A percentile compares a stretch with the other conserved stretches of the same genome.
phyloP scores from a whole-genome alignment of 2,797 vertebrate species.

The Platalea minor region DNA sequence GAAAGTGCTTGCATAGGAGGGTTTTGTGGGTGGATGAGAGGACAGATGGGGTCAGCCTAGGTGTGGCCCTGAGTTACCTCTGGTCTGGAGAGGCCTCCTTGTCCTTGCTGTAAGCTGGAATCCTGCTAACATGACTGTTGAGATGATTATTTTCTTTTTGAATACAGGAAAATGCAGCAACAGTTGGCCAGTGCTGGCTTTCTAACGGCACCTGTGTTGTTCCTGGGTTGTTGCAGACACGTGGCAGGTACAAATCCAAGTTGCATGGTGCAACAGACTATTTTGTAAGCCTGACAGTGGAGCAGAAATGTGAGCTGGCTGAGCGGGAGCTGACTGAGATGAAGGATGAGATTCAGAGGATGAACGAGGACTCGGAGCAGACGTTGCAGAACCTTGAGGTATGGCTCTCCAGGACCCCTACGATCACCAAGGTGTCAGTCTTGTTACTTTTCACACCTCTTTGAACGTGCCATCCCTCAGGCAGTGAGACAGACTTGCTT shows the following conservation, averaged over 20 bases:
- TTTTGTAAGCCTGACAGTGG: constrained; percentile 50
- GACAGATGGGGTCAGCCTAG: background rate
- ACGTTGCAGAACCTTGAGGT: constrained; percentile 74
- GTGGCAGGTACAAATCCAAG: constrained; percentile 58
- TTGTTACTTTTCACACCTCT: background rate
- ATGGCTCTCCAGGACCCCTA: background rate
- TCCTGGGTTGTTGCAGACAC: constrained; percentile 48
- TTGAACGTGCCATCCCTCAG: background rate
- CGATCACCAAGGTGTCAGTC: background rate
- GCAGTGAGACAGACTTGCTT: background rate
- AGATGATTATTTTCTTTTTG: background rate
- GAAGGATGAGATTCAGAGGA: constrained; percentile 61
- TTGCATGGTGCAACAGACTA: background rate
- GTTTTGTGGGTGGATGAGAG: background rate
- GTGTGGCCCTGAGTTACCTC: background rate
- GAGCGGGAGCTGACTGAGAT: constrained; percentile 71
- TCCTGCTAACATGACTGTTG: fast-evolving
- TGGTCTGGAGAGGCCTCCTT: background rate
- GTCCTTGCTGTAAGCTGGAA: background rate
- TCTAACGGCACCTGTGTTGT: background rate
- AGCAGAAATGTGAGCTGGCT: constrained; percentile 77
- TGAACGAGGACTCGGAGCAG: constrained; percentile 57
- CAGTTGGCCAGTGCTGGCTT: background rate
- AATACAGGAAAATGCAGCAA: background rate
- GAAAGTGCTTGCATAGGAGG: background rate